Conservation (phyloP, 1,140 invertebrate genomes). For the Eulimnadia texana region DNA sequence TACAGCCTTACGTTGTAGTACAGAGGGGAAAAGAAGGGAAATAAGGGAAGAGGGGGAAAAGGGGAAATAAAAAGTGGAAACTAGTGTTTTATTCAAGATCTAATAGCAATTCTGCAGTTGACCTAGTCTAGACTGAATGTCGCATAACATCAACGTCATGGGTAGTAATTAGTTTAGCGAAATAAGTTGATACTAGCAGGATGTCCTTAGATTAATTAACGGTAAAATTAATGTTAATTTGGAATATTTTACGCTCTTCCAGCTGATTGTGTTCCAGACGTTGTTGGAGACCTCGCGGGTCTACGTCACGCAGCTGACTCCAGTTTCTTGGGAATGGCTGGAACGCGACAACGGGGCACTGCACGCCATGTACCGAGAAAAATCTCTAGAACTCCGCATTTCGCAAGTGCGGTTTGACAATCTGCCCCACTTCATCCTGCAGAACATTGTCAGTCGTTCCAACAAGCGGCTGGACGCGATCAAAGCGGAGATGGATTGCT, state of each 20-base stretch:
- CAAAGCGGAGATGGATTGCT: not conserved
- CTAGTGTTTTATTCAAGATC: no score
- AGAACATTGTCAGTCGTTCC: not conserved
- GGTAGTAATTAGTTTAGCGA: no score
- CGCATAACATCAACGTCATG: no score
- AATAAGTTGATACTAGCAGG: no score
- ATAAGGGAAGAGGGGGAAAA: no score
- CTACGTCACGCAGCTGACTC: not conserved
- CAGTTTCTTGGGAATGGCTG: constrained; percentile 1
- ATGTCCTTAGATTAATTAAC: no score
- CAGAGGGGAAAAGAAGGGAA: no score
- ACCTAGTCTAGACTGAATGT: no score
- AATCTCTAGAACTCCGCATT: not conserved
- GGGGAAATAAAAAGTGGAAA: no score
- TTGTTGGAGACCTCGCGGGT: not conserved
- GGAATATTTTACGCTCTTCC: not conserved
- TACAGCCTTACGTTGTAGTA: no score
- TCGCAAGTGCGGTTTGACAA: not conserved
- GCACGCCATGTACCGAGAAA: not conserved
- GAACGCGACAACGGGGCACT: not conserved
- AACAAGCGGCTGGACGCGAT: not conserved
- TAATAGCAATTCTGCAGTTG: not conserved
- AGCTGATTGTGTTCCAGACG: constrained; percentile 1
- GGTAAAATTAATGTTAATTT: no score
- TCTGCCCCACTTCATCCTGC: not conserved